Evolutionary conservation across 2,113 vertebrate species (phyloP).

Genomic region (Brienomyrus brachyistius): DNA sequence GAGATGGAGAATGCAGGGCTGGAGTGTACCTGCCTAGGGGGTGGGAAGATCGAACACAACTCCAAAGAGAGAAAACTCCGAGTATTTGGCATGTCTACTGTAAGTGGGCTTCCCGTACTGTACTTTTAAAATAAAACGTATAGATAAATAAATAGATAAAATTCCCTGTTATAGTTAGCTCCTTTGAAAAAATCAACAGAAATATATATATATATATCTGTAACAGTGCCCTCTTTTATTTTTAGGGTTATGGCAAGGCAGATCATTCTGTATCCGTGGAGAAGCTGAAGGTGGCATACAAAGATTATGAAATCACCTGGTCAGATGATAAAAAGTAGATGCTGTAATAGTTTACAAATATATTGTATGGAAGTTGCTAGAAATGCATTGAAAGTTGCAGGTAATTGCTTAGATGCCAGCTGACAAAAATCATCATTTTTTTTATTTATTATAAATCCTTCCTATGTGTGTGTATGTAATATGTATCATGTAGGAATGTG

Average conservation of each 20-base stretch:
- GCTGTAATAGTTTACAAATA: neutral
- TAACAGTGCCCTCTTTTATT: neutral
- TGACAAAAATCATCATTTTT: neutral
- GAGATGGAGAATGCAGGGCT: constrained; percentile 72
- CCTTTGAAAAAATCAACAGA: neutral
- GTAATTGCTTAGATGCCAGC: neutral
- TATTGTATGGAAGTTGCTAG: neutral
- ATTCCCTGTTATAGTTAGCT: neutral
- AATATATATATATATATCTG: neutral
- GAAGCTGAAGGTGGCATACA: constrained; percentile 68
- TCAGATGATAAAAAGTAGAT: constrained; percentile 69
- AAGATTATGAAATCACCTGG: constrained; percentile 75
- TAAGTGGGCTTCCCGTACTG: constrained; percentile 46
- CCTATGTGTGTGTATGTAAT: neutral
- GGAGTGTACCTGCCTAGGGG: constrained; percentile 75
- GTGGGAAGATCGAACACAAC: constrained; percentile 82
- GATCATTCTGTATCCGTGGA: constrained; percentile 73
- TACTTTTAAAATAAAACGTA: neutral
- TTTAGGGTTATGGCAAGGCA: constrained; percentile 80
- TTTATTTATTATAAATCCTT: neutral
- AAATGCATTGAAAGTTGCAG: neutral
- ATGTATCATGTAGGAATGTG: neutral
- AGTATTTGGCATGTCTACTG: constrained; percentile 80
- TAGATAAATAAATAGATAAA: neutral
- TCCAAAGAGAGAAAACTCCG: constrained; percentile 71